Base-by-base conservation (phyloP, 2,888 invertebrate species). In the Creontiades dilutus region DNA sequence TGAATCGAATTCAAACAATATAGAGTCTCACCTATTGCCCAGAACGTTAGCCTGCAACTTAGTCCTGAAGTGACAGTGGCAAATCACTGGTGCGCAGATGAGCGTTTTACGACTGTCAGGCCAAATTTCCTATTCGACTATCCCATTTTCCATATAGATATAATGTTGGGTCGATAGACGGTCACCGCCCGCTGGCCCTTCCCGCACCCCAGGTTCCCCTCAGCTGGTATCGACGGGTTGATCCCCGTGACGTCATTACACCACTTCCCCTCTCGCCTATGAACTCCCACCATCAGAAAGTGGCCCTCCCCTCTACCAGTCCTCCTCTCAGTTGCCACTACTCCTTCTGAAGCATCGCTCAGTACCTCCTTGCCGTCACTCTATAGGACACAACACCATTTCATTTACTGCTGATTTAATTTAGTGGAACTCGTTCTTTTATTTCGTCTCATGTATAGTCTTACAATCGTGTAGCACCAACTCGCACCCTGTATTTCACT, bases 351-450 rank as follows among this genome's bases (percentile, higher is more conserved):
- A 88, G 55, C 19, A 48, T 52, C 78, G 88, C 88, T 88, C 78
- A 88, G 88, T 88, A 88, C 52, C 88, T 88, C 88, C 78, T 78
- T 76, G 55, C 88, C 80, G 68, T 88, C 80, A 37, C 78, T 52
- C 27, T 23, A 23, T 52, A 52, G 47, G 47, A 82, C 19, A 82
- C 52, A 52, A 52, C 82, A 48, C 52, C 23, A 52, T 52, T 82
- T 52, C n/a, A 52, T 52, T 82, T 82, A 82, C 52, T 48, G 82
- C 82, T 19, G 47, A 52, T 52, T 82, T 78, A 7, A 52, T 12
- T 16, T 23, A 52, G 48, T 82, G 47, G 52, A 23, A 82, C 82
- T 82, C 82, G 82, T 82, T 82, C 82, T 82, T 82, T 48, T 52
- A 82, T 82, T 82, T 52, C 82, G 82, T 52, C 47, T 82, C 16